Evolutionary conservation across 1,140 invertebrate genomes (phyloP).

Genomic region (Phenacoccus solenopsis): DNA sequence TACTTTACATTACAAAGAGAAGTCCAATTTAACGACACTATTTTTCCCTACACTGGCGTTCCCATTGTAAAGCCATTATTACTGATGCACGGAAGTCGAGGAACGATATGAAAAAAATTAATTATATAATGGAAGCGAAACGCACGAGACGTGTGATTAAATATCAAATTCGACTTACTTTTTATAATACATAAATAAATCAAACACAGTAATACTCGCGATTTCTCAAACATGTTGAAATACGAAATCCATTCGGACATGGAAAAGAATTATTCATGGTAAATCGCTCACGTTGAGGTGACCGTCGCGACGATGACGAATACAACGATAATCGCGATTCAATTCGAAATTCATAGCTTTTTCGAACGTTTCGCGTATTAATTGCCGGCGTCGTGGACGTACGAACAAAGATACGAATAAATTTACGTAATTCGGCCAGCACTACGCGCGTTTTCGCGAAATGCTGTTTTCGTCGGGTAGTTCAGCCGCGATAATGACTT

Average conservation of each 20-base stretch:
- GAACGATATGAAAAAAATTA: too few relatives aligned
- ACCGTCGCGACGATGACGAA: background rate
- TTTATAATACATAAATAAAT: constrained; percentile 7
- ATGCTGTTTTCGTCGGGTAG: background rate
- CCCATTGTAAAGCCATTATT: too few relatives aligned
- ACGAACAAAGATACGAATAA: too few relatives aligned
- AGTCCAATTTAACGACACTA: too few relatives aligned
- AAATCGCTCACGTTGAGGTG: background rate
- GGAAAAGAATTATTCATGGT: background rate
- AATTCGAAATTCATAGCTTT: background rate
- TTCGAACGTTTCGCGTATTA: background rate
- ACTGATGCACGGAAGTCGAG: too few relatives aligned
- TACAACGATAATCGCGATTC: background rate
- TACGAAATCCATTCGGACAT: background rate
- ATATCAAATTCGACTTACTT: constrained; percentile 5
- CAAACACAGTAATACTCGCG: background rate
- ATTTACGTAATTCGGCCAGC: background rate
- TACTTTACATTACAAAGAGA: too few relatives aligned
- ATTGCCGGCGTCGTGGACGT: too few relatives aligned
- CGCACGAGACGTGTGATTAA: too few relatives aligned
- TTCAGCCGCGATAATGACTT: background rate
- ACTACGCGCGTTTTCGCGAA: background rate
- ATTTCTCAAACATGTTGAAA: constrained; percentile 9
- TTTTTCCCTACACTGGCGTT: too few relatives aligned
- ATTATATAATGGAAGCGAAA: too few relatives aligned